Evolutionary conservation across 1,140 invertebrate species (phyloP).

Genomic region (Papilio machaon): DNA sequence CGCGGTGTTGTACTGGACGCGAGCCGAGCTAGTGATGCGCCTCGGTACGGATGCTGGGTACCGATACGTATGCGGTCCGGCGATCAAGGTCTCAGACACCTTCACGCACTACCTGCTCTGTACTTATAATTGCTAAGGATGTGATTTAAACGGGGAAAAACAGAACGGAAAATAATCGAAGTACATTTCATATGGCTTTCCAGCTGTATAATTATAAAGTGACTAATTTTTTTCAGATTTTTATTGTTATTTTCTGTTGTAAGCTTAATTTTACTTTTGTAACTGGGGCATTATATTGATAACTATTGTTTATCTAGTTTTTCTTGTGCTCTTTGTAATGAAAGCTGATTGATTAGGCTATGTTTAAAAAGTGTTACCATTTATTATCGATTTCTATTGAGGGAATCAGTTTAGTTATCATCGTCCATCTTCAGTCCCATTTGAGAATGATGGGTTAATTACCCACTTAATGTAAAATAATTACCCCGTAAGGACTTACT

Average conservation of each 20-base stretch:
- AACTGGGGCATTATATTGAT: background rate
- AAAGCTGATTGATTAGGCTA: too few species aligned
- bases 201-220: background rate
- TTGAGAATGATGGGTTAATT: too few species aligned
- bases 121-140: conserved; percentile 3
- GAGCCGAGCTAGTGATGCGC: conserved; percentile 14
- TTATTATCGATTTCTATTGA: too few species aligned
- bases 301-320: too few species aligned
- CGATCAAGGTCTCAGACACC: conserved; percentile 23
- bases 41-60: conserved; percentile 28
- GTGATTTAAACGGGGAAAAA: conserved; percentile 11
- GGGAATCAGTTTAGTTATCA: too few species aligned
- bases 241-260: background rate
- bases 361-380: too few species aligned
- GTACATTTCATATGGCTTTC: background rate
- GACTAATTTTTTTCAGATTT: background rate
- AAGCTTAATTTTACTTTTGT: background rate
- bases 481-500: too few species aligned
- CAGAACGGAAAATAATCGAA: background rate
- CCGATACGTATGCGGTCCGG: conserved; percentile 24
- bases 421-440: too few species aligned
- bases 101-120: conserved; percentile 33
- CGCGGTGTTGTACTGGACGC: conserved; percentile 12
- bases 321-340: too few species aligned
- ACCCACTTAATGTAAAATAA: too few species aligned